A percentile compares a stretch with the other conserved stretches of the same genome.
These are phyloP conservation scores for Ceramica pisi DNA, from an alignment of 2,888 invertebrate genomes.

Conservation along the genomic window DNA sequence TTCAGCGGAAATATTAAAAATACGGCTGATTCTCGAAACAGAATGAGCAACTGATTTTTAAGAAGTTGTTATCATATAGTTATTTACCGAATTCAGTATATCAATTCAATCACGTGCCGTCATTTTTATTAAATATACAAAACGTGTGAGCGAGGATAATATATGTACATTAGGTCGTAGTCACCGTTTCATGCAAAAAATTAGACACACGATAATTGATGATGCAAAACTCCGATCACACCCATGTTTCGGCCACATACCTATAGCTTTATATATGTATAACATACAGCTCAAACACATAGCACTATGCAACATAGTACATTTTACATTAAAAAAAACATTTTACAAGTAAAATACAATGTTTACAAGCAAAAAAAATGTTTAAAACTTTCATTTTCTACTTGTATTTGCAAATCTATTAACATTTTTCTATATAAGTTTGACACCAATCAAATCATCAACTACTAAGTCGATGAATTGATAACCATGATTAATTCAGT, in stretches of 20 bases:
- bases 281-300: background rate
- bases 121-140: slow-evolving; percentile 4
- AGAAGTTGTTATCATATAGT: background rate
- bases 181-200: slow-evolving; percentile 59
- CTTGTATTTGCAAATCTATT: background rate
- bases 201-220: slow-evolving; percentile 76
- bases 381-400: background rate
- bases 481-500: background rate
- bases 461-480: background rate
- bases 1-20: slow-evolving; percentile 5
- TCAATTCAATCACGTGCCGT: slow-evolving; percentile 6
- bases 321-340: background rate
- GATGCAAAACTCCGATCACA: slow-evolving; percentile 71
- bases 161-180: slow-evolving; percentile 14
- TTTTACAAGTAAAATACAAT: background rate
- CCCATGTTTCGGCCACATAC: slow-evolving; percentile 3
- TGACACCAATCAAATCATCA: slow-evolving; percentile 2
- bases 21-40: slow-evolving; percentile 2
- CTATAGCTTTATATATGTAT: background rate
- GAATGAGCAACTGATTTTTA: slow-evolving; percentile 20
- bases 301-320: background rate
- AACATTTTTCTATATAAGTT: background rate
- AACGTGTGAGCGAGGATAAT: slow-evolving; percentile 38
- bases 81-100: slow-evolving; percentile 13
- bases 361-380: too few species aligned